Base-by-base conservation (phyloP, 2,888 invertebrate genomes). In the Drosophila neonasuta region DNA sequence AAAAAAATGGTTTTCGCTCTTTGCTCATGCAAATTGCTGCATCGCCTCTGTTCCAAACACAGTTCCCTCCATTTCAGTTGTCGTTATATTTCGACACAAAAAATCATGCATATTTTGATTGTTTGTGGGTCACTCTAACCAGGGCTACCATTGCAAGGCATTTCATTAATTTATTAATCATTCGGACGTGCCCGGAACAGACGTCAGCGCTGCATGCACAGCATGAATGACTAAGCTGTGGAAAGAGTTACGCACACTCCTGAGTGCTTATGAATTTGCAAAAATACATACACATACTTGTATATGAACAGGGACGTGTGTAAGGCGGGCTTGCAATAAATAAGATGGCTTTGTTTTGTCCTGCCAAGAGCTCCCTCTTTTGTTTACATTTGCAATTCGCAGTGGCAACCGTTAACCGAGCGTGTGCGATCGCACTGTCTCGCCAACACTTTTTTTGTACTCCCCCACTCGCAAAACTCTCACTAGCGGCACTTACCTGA, bases 161-260 rank as follows among this genome's bases (percentile, higher is more conserved):
- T 56, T 64, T 61, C 41, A 73, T 73, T 73, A 45, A 61, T 64
- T 68, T 50, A 73, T 73, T 73, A 74, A 68, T 74, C 58, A 74
- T 64, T 64, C 36, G n/a, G 15, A n/a, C 15, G 30, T 34, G 51
- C 55, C 48, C 39, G 63, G 51, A 73, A 73, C 64, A 56, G 68
- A 56, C 60, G 68, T 68, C 68, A 73, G 60, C 60, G 51, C 32
- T 32, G 32, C 32, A 32, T 32, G 2, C n/a, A 39, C 39, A 11
- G 39, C 39, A 15, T 49, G 57, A 48, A 70, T 75, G 78, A 75
- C 78, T 75, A 78, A 78, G 48, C 44, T 10, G 24, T 44, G 13
- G 34, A 8, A 46, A 42, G 6, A 46, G 56, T 60, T 29, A 11
- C n/a, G 36, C 36, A n/a, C 36, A 36, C 36, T 36, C 36, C 5